A percentile compares a stretch with the other conserved stretches of the same genome.
phyloP scores from a whole-genome alignment of 2,888 invertebrate genomes.

The Cheilosia urbana region DNA sequence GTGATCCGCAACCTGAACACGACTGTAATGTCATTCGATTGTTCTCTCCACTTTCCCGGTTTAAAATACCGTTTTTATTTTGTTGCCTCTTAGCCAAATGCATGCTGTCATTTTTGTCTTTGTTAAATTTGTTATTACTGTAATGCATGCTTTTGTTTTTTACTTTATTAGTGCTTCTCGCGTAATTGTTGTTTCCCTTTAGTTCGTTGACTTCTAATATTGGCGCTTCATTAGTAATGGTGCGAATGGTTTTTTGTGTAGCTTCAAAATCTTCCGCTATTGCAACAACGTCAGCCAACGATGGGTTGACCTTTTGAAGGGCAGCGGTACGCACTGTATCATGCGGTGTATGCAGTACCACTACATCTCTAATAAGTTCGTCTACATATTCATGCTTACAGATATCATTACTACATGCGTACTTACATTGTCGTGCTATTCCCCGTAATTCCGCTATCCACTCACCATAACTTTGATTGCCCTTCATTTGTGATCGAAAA shows the following conservation, averaged over 20 bases:
- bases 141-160: conserved; percentile 13
- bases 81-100: conserved; percentile 3
- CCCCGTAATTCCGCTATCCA: conserved; percentile 74
- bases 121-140: conserved; percentile 12
- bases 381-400: conserved; percentile 62
- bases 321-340: conserved; percentile 67
- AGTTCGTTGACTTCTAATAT: conserved; percentile 21
- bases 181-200: conserved; percentile 1
- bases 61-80: conserved; percentile 4
- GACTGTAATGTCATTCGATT: not conserved
- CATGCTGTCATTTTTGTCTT: not conserved
- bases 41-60: conserved; percentile 19
- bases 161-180: not conserved
- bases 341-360: conserved; percentile 68
- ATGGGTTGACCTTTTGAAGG: conserved; percentile 63
- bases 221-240: conserved; percentile 40
- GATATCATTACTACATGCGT: conserved; percentile 51
- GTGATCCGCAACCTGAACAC: too few relatives aligned
- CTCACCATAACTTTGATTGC: conserved; percentile 63
- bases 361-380: conserved; percentile 66
- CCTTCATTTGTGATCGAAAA: conserved; percentile 63
- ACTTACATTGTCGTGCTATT: conserved; percentile 63
- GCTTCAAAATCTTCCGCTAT: conserved; percentile 69
- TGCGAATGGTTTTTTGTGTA: conserved; percentile 64
- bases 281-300: conserved; percentile 57